phyloP scores from a whole-genome alignment of 2,797 vertebrate species.

The Melanotaenia boesemani region DNA sequence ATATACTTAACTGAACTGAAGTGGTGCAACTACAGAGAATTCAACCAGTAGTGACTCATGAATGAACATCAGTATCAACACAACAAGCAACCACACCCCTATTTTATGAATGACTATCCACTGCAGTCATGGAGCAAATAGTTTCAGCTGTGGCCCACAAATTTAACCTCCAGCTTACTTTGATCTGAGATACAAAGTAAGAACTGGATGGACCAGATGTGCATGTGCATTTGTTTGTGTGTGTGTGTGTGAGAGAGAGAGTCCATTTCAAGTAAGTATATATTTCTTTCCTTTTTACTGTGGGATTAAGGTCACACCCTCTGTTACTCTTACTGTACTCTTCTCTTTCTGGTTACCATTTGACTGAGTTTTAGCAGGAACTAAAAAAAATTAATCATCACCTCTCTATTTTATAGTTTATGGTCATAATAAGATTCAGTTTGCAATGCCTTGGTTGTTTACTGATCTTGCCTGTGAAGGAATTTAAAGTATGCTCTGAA shows the following conservation, averaged over 20 bases:
- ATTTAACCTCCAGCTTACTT: constrained; percentile 46
- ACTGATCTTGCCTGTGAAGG: background rate
- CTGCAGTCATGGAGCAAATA: constrained; percentile 21
- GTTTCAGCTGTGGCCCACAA: constrained; percentile 11
- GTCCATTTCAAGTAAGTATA: constrained; percentile 4
- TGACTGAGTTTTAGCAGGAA: constrained; percentile 28
- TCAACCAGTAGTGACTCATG: constrained; percentile 35
- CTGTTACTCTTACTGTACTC: constrained; percentile 17
- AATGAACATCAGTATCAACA: constrained; percentile 22
- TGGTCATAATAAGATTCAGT: constrained; percentile 23
- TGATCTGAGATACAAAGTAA: constrained; percentile 38
- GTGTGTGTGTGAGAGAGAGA: constrained; percentile 1
- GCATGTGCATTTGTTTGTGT: constrained; percentile 6
- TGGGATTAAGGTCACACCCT: constrained; percentile 73
- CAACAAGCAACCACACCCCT: constrained; percentile 56
- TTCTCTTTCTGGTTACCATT: constrained; percentile 15
- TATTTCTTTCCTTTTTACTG: constrained; percentile 48
- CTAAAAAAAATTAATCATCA: constrained; percentile 23
- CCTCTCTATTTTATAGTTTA: constrained; percentile 16
- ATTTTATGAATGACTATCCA: constrained; percentile 22
- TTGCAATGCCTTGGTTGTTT: constrained; percentile 20
- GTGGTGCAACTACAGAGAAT: background rate
- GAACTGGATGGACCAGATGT: constrained; percentile 73
- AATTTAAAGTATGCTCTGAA: constrained; percentile 35
- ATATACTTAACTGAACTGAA: background rate